Base-by-base conservation (phyloP, 2,888 invertebrate species). In the Globia sparganii region DNA sequence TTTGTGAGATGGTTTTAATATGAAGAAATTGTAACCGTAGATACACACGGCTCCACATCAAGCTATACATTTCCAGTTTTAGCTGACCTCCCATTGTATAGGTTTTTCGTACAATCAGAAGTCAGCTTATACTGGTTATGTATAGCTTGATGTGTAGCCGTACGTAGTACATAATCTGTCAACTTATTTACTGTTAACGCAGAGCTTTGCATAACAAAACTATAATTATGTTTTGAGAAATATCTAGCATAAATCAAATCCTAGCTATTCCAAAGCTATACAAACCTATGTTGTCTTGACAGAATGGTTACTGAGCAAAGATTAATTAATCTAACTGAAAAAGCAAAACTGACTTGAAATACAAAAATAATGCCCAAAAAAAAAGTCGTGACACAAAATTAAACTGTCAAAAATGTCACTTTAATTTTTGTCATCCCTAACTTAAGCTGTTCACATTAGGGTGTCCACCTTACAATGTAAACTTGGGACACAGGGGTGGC, bases 381-480 rank as follows among this genome's bases (percentile, higher is more conserved):
- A n/a, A 31, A 62, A 62, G 2, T 15, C 15, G 18, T 37, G n/a
- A 65, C 40, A 37, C 31, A 61, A 15, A 81, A 65, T 61, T 18
- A 15, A 81, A 66, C 28, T 78, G 58, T 59, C 65, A 66, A 77
- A 70, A 61, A 79, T 34, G 59, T 56, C 21, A 40, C 5, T 25
- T 2, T 4, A 0, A 21, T 2, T 34, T 2, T 15, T 25, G 75
- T 8, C 93, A 95, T 83, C 96, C 96, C 95, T 96, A 91, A 87
- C 85, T 92, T 94, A 94, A 95, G 94, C 92, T 92, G 94, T 92
- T 90, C 93, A 92, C 95, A 95, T 96, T 96, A 96, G 96, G 96
- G 96, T 95, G 95, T 94, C 94, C 95, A 90, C 93, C 93, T 95
- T 96, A 96, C 96, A 96, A 95, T 95, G 96, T 96, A 95, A 96